Base-by-base conservation (phyloP, 2,797 vertebrate genomes). In the Alfaro cultratus region DNA sequence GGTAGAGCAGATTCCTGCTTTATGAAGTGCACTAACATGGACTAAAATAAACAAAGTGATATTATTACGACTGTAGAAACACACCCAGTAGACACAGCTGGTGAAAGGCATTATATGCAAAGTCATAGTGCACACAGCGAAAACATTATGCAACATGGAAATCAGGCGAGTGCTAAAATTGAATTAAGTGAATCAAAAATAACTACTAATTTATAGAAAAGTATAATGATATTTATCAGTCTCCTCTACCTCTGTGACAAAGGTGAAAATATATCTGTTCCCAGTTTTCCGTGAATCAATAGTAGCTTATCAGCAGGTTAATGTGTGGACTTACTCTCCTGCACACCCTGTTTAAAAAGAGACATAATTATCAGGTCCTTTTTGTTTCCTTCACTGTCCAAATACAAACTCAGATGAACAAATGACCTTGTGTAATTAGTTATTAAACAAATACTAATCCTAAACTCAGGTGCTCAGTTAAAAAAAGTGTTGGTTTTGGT, bases 401-500 rank as follows among this genome's bases (percentile, higher is more conserved):
- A 68, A 68, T 23, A 68, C 36, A 41, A 68, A 68, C 36, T 41
- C 64, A 41, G 62, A 10, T 39, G 8, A 64, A 36, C 31, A 36
- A 36, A 31, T 10, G 16, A 62, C 31, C 15, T 18, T 34, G 15
- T 62, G 60, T 18, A 62, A 34, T 62, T 67, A 67, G 62, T 39
- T 39, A 23, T 39, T 8, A 39, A 23, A 4, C 29, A 47, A 26
- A 26, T 23, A 11, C 23, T 51, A 39, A 9, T 13, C 34, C 47
- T 39, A 74, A 39, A 74, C 5, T 18, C 34, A 43, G 16, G 29
- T 5, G 4, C 18, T 78, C 31, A 11, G 12, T 51, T 26, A 4
- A 78, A 45, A 60, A 31, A 60, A 36, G 57, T 76, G 5, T 39
- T 76, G 85, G 82, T 76, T 47, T 39, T 39, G 34, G 1, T 45